Evolutionary conservation across 2,797 vertebrate species (phyloP), one percentile per base, ranked within the genome.

Genomic region (Myotis findleyi): DNA sequence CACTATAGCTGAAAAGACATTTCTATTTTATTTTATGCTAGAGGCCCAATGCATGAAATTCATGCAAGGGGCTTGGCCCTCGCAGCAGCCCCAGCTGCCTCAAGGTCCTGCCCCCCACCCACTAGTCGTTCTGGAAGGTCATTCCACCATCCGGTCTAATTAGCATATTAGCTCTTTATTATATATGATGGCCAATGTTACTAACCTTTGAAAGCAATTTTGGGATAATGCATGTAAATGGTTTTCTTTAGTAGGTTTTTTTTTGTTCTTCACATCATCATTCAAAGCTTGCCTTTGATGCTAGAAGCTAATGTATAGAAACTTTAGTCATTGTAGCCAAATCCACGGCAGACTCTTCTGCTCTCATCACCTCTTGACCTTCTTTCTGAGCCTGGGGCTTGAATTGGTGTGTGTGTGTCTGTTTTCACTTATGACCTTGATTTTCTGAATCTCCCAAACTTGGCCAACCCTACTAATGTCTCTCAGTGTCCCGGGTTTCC

Each of bases 381-480:
- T 77, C 64, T 73, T 79, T 66, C 66, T 44, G 64, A 91, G 57
- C 41, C 79, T 85, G 51, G 36, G 38, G 51, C 88, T 95, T 59
- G 49, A 83, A 86, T 20, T 30, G 92, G 38, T 38, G 84, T 89
- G 75, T 89, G 75, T 27, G 25, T 0, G 4, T 51, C 18, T 1
- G 0, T 94, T 96, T 75, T 87, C 1, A 62, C 47, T 95, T 84
- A 11, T 82, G 92, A 89, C 86, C 72, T 94, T 95, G 64, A 76
- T 57, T 76, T 82, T 90, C 47, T 57, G 69, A 93, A 91, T 97
- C 76, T 95, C 79, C 97, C 88, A 97, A 83, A 97, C 72, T 92
- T 95, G 94, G 96, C 93, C 96, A 97, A 93, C 97, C 96, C 97
- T 96, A 95, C 96, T 98, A 98, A 98, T 97, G 87, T 77, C 94